Evolutionary conservation across 2,797 vertebrate species (phyloP).

Genomic region (Tadarida brasiliensis): DNA sequence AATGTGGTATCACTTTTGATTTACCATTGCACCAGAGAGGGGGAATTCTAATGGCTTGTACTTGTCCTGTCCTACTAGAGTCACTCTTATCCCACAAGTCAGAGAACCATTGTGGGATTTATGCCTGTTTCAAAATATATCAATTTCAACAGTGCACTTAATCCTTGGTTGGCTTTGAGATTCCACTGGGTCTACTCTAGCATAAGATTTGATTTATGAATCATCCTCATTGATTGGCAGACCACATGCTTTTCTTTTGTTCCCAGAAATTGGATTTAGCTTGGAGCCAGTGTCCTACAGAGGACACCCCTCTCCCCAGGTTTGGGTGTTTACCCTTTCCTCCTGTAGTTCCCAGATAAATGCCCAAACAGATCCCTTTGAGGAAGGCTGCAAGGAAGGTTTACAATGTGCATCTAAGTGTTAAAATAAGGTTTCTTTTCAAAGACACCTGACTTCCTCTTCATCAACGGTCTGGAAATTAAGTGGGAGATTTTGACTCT

Average conservation of each 20-base stretch:
- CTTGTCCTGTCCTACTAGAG: neutral
- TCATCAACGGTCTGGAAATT: neutral
- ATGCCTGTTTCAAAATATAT: neutral
- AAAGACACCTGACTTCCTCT: neutral
- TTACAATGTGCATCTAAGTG: neutral
- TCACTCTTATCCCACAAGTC: neutral
- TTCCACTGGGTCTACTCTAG: neutral
- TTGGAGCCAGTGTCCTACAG: neutral
- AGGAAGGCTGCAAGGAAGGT: neutral
- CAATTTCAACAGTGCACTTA: neutral
- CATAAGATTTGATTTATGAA: neutral
- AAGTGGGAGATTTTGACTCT: neutral
- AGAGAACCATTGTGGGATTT: neutral
- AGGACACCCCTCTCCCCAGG: neutral
- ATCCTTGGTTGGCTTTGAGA: neutral
- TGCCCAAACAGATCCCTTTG: neutral
- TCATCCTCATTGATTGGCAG: neutral
- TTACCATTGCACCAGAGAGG: neutral
- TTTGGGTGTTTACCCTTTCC: neutral
- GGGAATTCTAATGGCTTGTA: neutral
- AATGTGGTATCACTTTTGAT: neutral
- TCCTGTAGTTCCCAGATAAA: neutral
- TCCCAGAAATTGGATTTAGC: neutral
- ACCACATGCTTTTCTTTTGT: neutral
- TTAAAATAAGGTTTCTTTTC: conserved; percentile 9